Percentiles rank a stretch among this genome's conserved stretches.
phyloP scores from a whole-genome alignment of 2,797 vertebrate species.

The Coregonus sp. region DNA sequence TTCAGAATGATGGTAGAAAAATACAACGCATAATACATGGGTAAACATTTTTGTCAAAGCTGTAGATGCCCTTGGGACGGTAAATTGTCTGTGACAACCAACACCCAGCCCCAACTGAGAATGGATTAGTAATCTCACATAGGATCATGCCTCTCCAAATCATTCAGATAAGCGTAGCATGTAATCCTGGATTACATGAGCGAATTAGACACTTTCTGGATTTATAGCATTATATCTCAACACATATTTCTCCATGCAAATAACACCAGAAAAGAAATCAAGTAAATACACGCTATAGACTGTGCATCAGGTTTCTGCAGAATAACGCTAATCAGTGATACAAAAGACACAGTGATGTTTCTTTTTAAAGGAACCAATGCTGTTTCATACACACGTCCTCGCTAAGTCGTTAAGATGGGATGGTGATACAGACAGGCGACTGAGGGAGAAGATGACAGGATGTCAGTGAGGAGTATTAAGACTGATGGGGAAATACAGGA shows the following conservation, averaged over 20 bases:
- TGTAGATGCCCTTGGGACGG: background rate
- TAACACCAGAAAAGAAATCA: background rate
- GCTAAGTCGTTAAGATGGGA: slow-evolving; percentile 4
- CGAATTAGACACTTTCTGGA: slow-evolving; percentile 27
- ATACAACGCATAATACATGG: background rate
- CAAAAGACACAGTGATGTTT: slow-evolving; percentile 40
- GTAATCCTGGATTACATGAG: slow-evolving; percentile 64
- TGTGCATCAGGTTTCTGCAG: slow-evolving; percentile 36
- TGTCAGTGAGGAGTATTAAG: background rate
- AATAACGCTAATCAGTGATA: slow-evolving; percentile 27
- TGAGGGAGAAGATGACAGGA: background rate
- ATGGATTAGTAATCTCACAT: slow-evolving; percentile 37
- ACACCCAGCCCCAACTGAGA: slow-evolving; percentile 6
- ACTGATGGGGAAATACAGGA: background rate
- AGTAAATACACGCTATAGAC: background rate
- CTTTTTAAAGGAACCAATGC: slow-evolving; percentile 39
- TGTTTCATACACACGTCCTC: slow-evolving; percentile 18
- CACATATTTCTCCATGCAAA: slow-evolving; percentile 37
- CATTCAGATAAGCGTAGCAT: slow-evolving; percentile 36
- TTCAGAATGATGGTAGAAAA: background rate
- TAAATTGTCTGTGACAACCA: slow-evolving; percentile 13
- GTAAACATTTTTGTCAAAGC: background rate
- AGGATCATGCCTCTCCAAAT: slow-evolving; percentile 52
- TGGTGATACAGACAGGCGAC: background rate
- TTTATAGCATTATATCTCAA: slow-evolving; percentile 20